Evolutionary conservation across 1,140 invertebrate species (phyloP), one percentile per base, ranked within the genome.

Genomic region (Centruroides vittatus): DNA sequence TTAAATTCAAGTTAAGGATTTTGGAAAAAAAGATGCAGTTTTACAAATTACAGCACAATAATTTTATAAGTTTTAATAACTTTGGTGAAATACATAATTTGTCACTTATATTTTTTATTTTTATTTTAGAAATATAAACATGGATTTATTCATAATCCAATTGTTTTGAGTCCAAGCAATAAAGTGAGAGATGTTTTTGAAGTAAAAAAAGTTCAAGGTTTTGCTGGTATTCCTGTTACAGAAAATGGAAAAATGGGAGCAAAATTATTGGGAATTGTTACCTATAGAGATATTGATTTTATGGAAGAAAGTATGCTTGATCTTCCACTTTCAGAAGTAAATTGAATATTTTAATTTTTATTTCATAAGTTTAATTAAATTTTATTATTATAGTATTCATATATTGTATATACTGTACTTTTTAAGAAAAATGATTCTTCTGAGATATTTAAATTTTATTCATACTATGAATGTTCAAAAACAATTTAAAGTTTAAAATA

Each of bases 211-310:
- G 81, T 84, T 60, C 87, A 93, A 73, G 96, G 96, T 13, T 98
- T 98, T 72, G 92, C 88, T 69, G 96, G 96, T 48, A 88, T 98
- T 69, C 96, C 96, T 0, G 86, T 99, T 23, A 99, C 96, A 35
- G 86, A 89, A 67, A 92, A 85, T 71, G 96, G 96, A 6, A 88
- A 92, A 76, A 78, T 98, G 48, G 94, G 94, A 23, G 91, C 89
- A 23, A 86, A 88, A 73, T 76, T 99, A 3, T 76, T 98, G 35
- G 96, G 93, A 23, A 95, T 99, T 67, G 92, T 99, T 0, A 99
- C 96, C n/a, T 96, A 92, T 3, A 79, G 95, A 62, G 95, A 99
- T 73, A 93, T 99, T 69, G 95, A 99, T 73, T 99, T 98, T 71
- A 79, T 97, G 55, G 67, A 65, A 23, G 86, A 91, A 51, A 63